A percentile compares a stretch with the other conserved stretches of the same genome.
Conservation (phyloP, 2,113 vertebrate species). For the Nesogale talazaci region DNA sequence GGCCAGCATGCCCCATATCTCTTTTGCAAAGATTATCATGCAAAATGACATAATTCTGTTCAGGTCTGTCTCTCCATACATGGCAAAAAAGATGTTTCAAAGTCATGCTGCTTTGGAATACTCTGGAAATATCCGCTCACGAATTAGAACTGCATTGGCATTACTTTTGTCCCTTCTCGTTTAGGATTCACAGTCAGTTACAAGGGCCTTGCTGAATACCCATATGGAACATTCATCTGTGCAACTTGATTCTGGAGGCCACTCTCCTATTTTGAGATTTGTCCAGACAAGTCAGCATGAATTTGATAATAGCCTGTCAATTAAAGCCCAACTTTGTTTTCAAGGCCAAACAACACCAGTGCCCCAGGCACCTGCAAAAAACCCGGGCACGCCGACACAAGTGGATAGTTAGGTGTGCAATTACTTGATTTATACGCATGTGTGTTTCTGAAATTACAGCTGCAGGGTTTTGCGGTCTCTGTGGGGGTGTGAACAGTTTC, state of each 20-base stretch:
- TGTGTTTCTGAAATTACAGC: slow-evolving; percentile 77
- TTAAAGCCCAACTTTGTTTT: slow-evolving; percentile 68
- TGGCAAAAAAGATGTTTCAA: background rate
- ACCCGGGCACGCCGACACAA: slow-evolving; percentile 44
- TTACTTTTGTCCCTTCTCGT: slow-evolving; percentile 44
- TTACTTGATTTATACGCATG: slow-evolving; percentile 76
- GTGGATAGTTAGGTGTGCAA: slow-evolving; percentile 76
- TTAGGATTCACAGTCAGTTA: slow-evolving; percentile 33
- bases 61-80: background rate
- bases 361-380: slow-evolving; percentile 56
- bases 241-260: slow-evolving; percentile 27
- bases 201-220: slow-evolving; percentile 8
- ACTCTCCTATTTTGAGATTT: slow-evolving; percentile 51
- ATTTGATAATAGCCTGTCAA: slow-evolving; percentile 78
- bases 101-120: slow-evolving; percentile 26
- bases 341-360: slow-evolving; percentile 60
- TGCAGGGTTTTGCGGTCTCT: slow-evolving; percentile 75
- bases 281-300: slow-evolving; percentile 65
- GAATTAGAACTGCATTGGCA: slow-evolving; percentile 47
- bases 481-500: slow-evolving; percentile 73
- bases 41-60: slow-evolving; percentile 6
- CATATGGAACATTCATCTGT: slow-evolving; percentile 13
- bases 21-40: slow-evolving; percentile 15
- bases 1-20: background rate
- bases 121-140: slow-evolving; percentile 23